Conservation (phyloP, 2,797 vertebrate genomes). For the Staurois parvus region DNA sequence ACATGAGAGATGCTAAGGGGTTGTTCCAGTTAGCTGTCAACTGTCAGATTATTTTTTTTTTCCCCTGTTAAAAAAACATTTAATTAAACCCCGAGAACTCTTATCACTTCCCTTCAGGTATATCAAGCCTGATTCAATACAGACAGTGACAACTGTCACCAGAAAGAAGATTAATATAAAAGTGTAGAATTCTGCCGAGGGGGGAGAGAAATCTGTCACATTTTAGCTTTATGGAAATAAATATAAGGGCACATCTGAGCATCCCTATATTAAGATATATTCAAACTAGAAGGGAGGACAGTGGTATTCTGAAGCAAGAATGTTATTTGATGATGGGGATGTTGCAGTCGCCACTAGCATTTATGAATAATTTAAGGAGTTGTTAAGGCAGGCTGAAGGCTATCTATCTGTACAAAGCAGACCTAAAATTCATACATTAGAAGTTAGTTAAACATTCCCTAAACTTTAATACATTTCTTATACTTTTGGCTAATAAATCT, state of each 20-base stretch:
- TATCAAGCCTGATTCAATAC: conserved; percentile 64
- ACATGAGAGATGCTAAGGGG: conserved; percentile 55
- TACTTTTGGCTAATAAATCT: not conserved
- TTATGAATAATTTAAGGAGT: conserved; percentile 21
- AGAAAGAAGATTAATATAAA: conserved; percentile 57
- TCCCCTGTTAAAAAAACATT: conserved; percentile 27
- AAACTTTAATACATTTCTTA: not conserved
- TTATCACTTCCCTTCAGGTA: conserved; percentile 62
- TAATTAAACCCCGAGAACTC: conserved; percentile 58
- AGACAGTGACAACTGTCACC: conserved; percentile 54
- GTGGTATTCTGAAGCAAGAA: not conserved
- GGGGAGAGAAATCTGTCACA: conserved; percentile 32
- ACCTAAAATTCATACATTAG: not conserved
- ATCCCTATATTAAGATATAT: conserved; percentile 37
- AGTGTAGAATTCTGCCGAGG: conserved; percentile 53
- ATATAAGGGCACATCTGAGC: conserved; percentile 27
- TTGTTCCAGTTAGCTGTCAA: conserved; percentile 55
- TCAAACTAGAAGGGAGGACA: conserved; percentile 4
- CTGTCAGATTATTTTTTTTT: conserved; percentile 59
- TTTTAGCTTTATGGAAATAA: conserved; percentile 56
- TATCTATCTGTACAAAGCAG: not conserved
- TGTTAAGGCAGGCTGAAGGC: not conserved
- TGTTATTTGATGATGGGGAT: conserved; percentile 26
- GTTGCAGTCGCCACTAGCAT: conserved; percentile 2
- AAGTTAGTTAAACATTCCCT: conserved; percentile 4